Percentiles rank a stretch among this genome's conserved stretches.
Evolutionary conservation across 2,888 invertebrate genomes (phyloP).

Genomic region (Choristoneura rosaceana): DNA sequence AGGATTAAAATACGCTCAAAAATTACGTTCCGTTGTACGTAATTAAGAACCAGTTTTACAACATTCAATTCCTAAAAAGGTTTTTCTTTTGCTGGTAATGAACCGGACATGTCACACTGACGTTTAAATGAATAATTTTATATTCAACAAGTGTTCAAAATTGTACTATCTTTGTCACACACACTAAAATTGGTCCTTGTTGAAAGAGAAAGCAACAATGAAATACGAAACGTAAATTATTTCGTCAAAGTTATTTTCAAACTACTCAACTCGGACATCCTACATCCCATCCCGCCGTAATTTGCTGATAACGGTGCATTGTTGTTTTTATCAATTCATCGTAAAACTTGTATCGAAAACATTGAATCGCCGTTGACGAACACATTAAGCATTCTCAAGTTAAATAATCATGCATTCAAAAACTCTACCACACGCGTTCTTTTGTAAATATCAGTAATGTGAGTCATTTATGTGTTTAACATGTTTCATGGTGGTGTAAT

Average conservation of each 20-base stretch:
- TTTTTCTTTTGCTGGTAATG: slow-evolving; percentile 13
- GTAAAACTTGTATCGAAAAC: background rate
- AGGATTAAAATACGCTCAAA: background rate
- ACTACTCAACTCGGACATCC: background rate
- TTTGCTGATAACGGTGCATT: slow-evolving; percentile 26
- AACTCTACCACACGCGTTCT: slow-evolving; percentile 14
- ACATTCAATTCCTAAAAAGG: background rate
- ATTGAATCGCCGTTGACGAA: background rate
- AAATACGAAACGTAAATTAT: slow-evolving; percentile 9
- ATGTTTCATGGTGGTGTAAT: slow-evolving; percentile 60
- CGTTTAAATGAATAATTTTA: background rate
- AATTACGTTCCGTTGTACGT: slow-evolving; percentile 4
- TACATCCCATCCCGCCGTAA: background rate
- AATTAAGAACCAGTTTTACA: background rate
- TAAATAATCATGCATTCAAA: slow-evolving; percentile 11
- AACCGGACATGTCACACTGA: slow-evolving; percentile 22
- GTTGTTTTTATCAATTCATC: slow-evolving; percentile 23
- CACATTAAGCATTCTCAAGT: slow-evolving; percentile 6
- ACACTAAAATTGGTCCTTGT: background rate
- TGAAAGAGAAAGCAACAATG: slow-evolving; percentile 2
- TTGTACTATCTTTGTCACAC: background rate
- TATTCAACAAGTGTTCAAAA: slow-evolving; percentile 14
- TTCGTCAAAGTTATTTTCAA: slow-evolving; percentile 17
- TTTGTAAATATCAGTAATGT: slow-evolving; percentile 50
- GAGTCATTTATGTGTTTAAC: slow-evolving; percentile 61